Base-by-base conservation (phyloP, 1,140 invertebrate species). In the Drosophila kepulauana region DNA sequence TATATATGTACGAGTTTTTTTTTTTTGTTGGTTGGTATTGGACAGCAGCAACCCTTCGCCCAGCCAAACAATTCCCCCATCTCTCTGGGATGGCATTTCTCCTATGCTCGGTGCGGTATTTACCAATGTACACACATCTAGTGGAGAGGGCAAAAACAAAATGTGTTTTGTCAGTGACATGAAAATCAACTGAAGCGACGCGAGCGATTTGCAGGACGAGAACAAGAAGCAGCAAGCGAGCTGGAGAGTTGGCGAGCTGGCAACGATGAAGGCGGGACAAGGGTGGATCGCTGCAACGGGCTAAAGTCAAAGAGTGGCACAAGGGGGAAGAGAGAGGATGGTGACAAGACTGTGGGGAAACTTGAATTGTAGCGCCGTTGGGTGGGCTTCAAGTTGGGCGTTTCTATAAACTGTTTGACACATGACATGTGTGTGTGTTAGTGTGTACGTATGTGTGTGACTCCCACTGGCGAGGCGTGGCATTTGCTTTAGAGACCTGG, bases 111-210 rank as follows among this genome's bases (percentile, higher is more conserved):
- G 49, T 68, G 62, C 28, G 64, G 76, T 67, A 81, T 81, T 85
- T 75, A 75, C 74, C 81, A 75, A 64, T 70, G 66, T 78, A 72
- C 63, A 85, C 82, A 78, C 35, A 38, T 25, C 20, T 25, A 25
- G 20, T 25, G 20, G 20, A 25, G 70, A 72, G 65, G 75, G 59
- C 78, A 59, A 86, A 67, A 61, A 70, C 65, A 65, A 68, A 84
- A 74, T 86, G 79, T 82, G 71, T 82, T 79, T 87, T 87, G 82
- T 74, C 79, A 82, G 75, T 87, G 82, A 86, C 82, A 86, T 86
- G 79, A 81, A 86, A 86, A 86, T 86, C 82, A 86, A 87, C 75
- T 82, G 82, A 87, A 73, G 67, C 75, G 82, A 76, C 65, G 62
- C 58, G 68, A 64, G 56, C 82, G 82, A 81, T 82, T 78, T 81